Evolutionary conservation across 2,113 vertebrate species (phyloP), one percentile per base, ranked within the genome.

Genomic region (Odobenus rosmarus): DNA sequence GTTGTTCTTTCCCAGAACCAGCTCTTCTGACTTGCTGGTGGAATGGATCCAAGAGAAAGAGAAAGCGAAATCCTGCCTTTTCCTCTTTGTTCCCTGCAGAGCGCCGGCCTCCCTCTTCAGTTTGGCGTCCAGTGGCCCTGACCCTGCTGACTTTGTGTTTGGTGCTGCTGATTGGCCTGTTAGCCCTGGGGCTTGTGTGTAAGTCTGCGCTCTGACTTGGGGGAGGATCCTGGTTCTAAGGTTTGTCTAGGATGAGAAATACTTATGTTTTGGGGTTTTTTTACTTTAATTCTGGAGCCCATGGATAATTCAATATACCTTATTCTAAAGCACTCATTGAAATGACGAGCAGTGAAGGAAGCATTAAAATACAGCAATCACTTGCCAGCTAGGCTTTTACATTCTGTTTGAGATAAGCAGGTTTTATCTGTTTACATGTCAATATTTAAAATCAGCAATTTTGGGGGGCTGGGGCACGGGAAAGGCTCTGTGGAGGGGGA

Each of bases 121-220:
- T 61, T 0, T 98, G 98, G 98, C 97, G 96, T 1, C 97, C 95
- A 0, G 90, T 71, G 89, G 98, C 97, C 80, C 72, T 98, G 93
- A 83, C 42, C 33, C 55, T 98, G 67, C 53, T 98, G 74, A 33
- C 92, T 19, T 21, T 97, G 86, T 96, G 93, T 57, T 6, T 95
- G 88, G 83, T 96, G 91, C 81, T 98, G 16, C 69, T 98, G 33
- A 67, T 67, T 0, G 97, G 98, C 67, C 80, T 98, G 62, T 90
- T 79, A 10, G 64, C 67, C 8, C 96, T 98, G 80, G 95, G 96
- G 23, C 16, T 98, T 95, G 76, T 96, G 39, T 98, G 98, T 98
- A 98, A 98, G 98, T 98, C 91, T 42, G 5, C 0, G 0, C 55
- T 82, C 76, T 92, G 71, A 67, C 36, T 16, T 55, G 62, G 59